phyloP scores from a whole-genome alignment of 1,140 invertebrate genomes.

The Notospermus geniculatus region DNA sequence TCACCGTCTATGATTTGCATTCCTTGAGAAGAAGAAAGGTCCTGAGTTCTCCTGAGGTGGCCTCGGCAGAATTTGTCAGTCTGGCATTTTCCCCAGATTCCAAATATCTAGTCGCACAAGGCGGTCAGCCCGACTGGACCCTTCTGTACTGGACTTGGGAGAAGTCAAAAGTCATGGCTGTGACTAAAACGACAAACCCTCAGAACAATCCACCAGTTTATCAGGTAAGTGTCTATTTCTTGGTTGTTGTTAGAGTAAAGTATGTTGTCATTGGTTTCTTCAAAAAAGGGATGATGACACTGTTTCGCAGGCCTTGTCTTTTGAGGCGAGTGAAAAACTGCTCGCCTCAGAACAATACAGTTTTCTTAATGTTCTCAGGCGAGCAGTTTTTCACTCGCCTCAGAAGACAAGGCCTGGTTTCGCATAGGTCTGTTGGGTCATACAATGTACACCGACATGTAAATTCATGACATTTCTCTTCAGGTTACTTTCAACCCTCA shows the following conservation, averaged over 20 bases:
- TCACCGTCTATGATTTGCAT: constrained; percentile 59
- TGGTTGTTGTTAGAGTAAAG: too few species aligned
- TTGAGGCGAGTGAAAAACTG: too few species aligned
- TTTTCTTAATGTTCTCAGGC: too few species aligned
- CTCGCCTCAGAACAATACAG: too few species aligned
- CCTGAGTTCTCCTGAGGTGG: constrained; percentile 48
- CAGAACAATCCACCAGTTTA: constrained; percentile 52
- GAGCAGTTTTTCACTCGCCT: too few species aligned
- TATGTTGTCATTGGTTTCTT: too few species aligned
- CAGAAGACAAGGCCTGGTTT: too few species aligned
- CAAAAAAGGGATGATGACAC: too few species aligned
- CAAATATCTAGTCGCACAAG: constrained; percentile 73
- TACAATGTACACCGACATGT: too few species aligned
- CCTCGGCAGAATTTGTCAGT: constrained; percentile 64
- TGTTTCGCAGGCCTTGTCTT: too few species aligned
- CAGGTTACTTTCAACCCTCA: constrained; percentile 72
- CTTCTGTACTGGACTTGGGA: constrained; percentile 82
- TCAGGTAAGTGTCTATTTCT: constrained; percentile 42
- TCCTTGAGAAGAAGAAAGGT: constrained; percentile 56
- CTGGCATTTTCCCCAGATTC: constrained; percentile 76
- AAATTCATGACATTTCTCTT: too few species aligned
- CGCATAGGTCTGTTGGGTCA: too few species aligned
- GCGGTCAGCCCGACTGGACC: constrained; percentile 75
- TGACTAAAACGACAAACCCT: constrained; percentile 64
- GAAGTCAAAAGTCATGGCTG: constrained; percentile 76